Evolutionary conservation across 2,888 invertebrate species (phyloP), one percentile per base, ranked within the genome.

Genomic region (Eurytoma adleriae): DNA sequence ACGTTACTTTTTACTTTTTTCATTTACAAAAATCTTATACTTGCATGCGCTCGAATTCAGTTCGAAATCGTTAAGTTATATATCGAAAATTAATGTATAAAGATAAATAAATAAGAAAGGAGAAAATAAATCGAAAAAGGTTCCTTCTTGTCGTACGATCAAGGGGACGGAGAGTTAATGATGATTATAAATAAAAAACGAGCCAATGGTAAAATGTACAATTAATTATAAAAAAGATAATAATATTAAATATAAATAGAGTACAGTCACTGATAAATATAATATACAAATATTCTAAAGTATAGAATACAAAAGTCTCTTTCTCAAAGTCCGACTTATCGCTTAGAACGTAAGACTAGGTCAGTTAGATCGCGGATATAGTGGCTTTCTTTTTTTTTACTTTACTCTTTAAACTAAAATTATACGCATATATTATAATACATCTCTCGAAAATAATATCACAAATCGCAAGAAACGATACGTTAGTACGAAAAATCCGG

Each of bases 401-500:
- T 20, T 67, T 40, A 27, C 24, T n/a, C 14, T 30, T 73, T 69
- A 5, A 79, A 81, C 71, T 81, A 81, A 81, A 81, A 68, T 78
- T 81, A 40, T 40, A 79, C 73, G 57, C 76, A 73, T 50, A 73
- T 79, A 54, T 40, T 40, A 40, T 40, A 40, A 40, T 67, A 79
- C 70, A 77, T 77, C 50, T 52, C 14, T 78, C 78, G 75, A 84
- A 85, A 83, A 83, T 83, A 84, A 84, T 86, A 86, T 86, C 86
- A 86, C 85, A 86, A 86, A 85, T 84, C 75, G 85, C 83, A 82
- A 83, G n/a, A 87, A 88, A 88, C 85, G 83, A 86, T 87, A 87
- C 86, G 85, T 83, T 82, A 84, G 85, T 85, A 87, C 85, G 86
- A 87, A 84, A 87, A 84, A 86, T 87, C 85, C 83, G 82, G 75